phyloP scores from a whole-genome alignment of 1,140 invertebrate genomes.

The Tribolium castaneum region DNA sequence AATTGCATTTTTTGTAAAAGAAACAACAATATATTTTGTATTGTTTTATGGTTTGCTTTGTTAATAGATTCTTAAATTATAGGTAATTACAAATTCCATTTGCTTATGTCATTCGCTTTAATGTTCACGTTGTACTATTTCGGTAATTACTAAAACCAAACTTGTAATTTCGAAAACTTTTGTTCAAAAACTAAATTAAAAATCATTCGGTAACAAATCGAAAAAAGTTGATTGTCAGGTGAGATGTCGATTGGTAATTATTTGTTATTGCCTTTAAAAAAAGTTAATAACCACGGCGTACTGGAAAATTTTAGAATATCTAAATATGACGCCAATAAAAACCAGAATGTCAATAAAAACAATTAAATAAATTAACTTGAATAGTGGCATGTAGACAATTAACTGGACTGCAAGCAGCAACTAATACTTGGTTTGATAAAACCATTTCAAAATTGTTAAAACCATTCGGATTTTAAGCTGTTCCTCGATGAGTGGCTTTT shows the following conservation, averaged over 20 bases:
- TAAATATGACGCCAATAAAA: constrained; percentile 24
- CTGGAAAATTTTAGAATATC: constrained; percentile 16
- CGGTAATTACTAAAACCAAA: background rate
- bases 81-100: background rate
- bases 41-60: constrained; percentile 1
- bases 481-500: too few species aligned
- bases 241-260: background rate
- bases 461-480: too few species aligned
- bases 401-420: background rate
- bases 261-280: background rate
- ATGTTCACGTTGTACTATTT: background rate
- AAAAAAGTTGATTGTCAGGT: constrained; percentile 15
- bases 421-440: background rate
- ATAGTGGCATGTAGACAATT: background rate
- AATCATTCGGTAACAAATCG: too few species aligned
- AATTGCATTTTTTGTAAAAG: too few species aligned
- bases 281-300: constrained; percentile 4
- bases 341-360: constrained; percentile 26
- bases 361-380: constrained; percentile 11
- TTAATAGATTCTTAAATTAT: background rate
- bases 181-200: background rate
- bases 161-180: background rate
- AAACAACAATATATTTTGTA: constrained; percentile 23
- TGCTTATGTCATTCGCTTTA: background rate
- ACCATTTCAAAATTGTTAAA: background rate